Evolutionary conservation across 2,113 vertebrate genomes (phyloP), one percentile per base, ranked within the genome.

Genomic region (Trogon surrucura): DNA sequence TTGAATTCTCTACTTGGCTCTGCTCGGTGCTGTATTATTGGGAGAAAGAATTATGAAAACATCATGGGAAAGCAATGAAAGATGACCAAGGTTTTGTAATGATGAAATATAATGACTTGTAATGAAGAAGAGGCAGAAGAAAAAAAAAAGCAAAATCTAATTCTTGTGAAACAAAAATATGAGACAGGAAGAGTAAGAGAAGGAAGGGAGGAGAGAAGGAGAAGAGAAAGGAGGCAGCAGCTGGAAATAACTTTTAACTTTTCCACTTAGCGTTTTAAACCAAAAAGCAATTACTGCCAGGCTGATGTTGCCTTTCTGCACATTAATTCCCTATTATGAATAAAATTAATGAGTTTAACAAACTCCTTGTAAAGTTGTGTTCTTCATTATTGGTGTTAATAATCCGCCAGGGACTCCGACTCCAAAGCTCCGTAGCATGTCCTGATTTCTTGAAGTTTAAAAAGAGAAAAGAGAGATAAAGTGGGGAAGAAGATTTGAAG

Each of bases 291-390:
- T 97, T 96, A 93, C 79, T 66, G 75, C 51, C 70, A 58, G 78
- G 83, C 84, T 80, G 84, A 71, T 79, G 64, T 74, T 85, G 87
- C 89, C 85, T 94, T 96, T 94, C 93, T 95, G 91, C 89, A 89
- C 93, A 86, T 97, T 97, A 96, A 97, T 96, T 97, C 97, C 94
- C 95, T 97, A 90, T 97, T 97, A 97, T 92, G 95, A 96, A 83
- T 92, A 97, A 97, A 97, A 97, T 97, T 97, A 97, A 98, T 97
- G 96, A 95, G 71, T 96, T 97, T 94, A 97, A 95, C 94, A 95
- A 96, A 96, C 93, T 95, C 90, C 91, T 97, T 65, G 2, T 92
- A 89, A 95, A 97, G 85, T 90, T 95, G 87, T 71, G n/a, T 88
- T 97, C 95, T 96, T 97, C 91, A 89, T 97, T 94, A 94, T 11